A percentile compares a stretch with the other conserved stretches of the same genome.
Evolutionary conservation across 2,797 vertebrate genomes (phyloP).

Genomic region (Syngnathus rostellatus): DNA sequence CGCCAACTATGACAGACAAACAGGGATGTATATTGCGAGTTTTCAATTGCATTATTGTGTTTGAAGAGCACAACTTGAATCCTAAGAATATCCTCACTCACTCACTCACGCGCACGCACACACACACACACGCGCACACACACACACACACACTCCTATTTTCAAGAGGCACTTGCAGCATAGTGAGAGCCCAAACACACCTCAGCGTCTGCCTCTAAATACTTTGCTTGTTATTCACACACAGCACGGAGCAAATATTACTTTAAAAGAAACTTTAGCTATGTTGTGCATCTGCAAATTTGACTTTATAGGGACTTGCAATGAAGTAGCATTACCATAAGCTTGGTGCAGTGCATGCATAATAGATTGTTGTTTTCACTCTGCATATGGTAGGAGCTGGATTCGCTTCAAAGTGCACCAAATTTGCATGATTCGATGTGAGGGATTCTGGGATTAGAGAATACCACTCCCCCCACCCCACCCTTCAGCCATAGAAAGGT

Average conservation of each 20-base stretch:
- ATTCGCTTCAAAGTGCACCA: conserved; percentile 78
- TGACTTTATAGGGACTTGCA: conserved; percentile 65
- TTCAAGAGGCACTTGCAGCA: conserved; percentile 38
- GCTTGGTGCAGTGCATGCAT: conserved; percentile 80
- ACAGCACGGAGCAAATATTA: conserved; percentile 53
- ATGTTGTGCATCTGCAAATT: conserved; percentile 62
- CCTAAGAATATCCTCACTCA: conserved; percentile 32
- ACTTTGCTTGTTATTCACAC: conserved; percentile 39
- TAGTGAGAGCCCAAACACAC: conserved; percentile 31
- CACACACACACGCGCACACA: no score
- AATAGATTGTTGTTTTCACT: conserved; percentile 81
- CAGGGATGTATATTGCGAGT: conserved; percentile 28
- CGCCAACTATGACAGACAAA: conserved; percentile 26
- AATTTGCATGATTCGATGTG: conserved; percentile 82
- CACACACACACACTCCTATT: conserved; percentile 31
- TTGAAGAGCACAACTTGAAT: conserved; percentile 48
- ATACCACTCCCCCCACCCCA: conserved; percentile 63
- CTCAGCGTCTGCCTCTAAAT: conserved; percentile 32
- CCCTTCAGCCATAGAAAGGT: conserved; percentile 75
- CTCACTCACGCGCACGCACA: conserved; percentile 3
- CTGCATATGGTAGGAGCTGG: conserved; percentile 77
- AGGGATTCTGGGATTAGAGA: conserved; percentile 80
- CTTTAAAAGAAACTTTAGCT: conserved; percentile 66
- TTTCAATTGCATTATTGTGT: conserved; percentile 35
- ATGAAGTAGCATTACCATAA: conserved; percentile 80